Base-by-base conservation (phyloP, 2,888 invertebrate genomes). In the Chloroclystis v-ata region DNA sequence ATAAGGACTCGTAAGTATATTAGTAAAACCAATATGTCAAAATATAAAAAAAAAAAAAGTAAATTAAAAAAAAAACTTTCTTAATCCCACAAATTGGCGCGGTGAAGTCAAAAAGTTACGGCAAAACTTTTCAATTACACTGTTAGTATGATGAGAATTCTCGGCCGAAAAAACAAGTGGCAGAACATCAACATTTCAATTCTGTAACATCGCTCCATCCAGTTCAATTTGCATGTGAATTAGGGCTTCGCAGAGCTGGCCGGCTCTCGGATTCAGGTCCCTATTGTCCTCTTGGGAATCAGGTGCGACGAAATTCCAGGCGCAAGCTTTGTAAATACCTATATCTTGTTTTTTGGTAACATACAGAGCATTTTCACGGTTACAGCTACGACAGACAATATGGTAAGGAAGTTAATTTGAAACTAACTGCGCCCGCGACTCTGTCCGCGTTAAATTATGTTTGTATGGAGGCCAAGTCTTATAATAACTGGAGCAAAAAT, bases 121-220 rank as follows among this genome's bases (percentile, higher is more conserved):
- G 40, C 20, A 20, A 44, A 40, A 42, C 39, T 43, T 49, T 43
- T 40, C 39, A 40, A 43, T 40, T 45, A 24, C 28, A 28, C 35
- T 30, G 46, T 50, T 39, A 50, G 42, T 46, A 39, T 50, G 49
- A 46, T 43, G 35, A 50, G 43, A 43, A 39, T 43, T 32, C 24
- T 16, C 6, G 12, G 9, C 48, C 16, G 25, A 41, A 33, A 45
- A 50, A 47, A 46, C 39, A 50, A 46, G 30, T 46, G 37, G 14
- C 43, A 40, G 20, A 50, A 50, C 49, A 49, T 49, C 45, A 50
- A 46, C 50, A 47, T 50, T 50, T 50, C 50, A 50, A 50, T 50
- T 50, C 46, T 24, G 43, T 37, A 39, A 47, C 46, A 46, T 40
- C 39, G 50, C 46, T 46, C 39, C 49, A 46, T 50, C 49, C 50